phyloP scores from a whole-genome alignment of 2,113 vertebrate genomes.

The Seriola dumerili region DNA sequence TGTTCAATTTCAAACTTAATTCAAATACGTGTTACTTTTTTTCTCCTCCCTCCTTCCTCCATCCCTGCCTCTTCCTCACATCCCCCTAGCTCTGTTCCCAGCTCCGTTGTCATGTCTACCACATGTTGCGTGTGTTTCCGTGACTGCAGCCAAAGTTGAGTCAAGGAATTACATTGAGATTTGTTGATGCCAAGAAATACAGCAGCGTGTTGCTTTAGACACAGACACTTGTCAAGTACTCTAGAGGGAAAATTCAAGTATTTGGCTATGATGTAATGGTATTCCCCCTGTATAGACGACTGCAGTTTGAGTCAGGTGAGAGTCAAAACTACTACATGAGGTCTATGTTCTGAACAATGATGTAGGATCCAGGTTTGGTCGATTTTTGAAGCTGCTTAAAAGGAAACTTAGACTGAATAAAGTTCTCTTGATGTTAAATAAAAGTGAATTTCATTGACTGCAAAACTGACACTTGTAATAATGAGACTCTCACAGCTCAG shows the following conservation, averaged over 20 bases:
- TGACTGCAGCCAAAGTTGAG: slow-evolving; percentile 65
- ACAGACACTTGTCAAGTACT: slow-evolving; percentile 55
- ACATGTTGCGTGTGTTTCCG: slow-evolving; percentile 65
- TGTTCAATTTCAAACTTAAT: no score
- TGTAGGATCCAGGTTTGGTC: neutral
- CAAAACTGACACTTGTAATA: slow-evolving; percentile 3
- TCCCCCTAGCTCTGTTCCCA: slow-evolving; percentile 10
- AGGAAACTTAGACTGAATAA: slow-evolving; percentile 7
- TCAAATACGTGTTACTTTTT: no score
- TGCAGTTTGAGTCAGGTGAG: slow-evolving; percentile 4
- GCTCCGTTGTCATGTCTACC: slow-evolving; percentile 50
- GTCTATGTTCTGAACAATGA: neutral
- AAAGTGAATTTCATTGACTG: slow-evolving; percentile 6
- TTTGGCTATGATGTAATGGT: slow-evolving; percentile 63
- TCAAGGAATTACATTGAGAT: slow-evolving; percentile 63
- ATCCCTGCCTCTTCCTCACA: neutral
- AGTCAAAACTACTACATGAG: neutral
- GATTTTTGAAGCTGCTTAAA: slow-evolving; percentile 2
- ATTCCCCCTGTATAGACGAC: slow-evolving; percentile 40
- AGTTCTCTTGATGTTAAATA: slow-evolving; percentile 1
- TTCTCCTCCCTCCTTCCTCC: neutral
- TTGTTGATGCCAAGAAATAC: slow-evolving; percentile 64
- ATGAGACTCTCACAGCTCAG: neutral
- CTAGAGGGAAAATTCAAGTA: slow-evolving; percentile 53
- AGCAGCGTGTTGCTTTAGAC: slow-evolving; percentile 44